Base-by-base conservation (phyloP, 2,888 invertebrate genomes). In the Gerris lacustris region DNA sequence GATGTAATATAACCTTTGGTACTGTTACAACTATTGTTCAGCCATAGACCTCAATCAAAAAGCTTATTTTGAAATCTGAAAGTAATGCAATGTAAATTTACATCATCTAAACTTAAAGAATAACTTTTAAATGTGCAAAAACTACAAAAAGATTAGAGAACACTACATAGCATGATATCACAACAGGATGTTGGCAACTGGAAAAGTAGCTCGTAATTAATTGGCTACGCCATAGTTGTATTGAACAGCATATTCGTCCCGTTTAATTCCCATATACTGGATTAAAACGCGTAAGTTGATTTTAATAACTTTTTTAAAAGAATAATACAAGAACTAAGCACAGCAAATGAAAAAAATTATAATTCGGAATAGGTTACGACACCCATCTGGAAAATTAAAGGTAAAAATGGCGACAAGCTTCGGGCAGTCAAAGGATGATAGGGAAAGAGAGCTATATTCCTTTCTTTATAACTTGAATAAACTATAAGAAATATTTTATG, bases 351-450 rank as follows among this genome's bases (percentile, higher is more conserved):
- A 31, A 31, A 4, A 31, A 31, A 31, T 31, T 31, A 31, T 31
- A 55, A 55, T 55, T 11, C 9, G 15, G 55, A 55, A 55, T 11
- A 55, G 55, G 55, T 55, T 55, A 55, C 55, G 55, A 55, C 9
- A 55, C 55, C 55, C 55, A 55, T 55, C 55, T 55, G 55, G 55
- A 11, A 55, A 55, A 55, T 55, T 11, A 15, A 55, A 55, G 55
- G 55, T 55, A 55, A 55, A 55, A 55, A 55, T 55, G 55, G 55
- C 55, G 55, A 55, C 55, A 55, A 55, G 55, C 55, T 55, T 55
- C 55, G 55, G 55, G 55, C 15, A 55, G 11, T 11, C 15, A 55
- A 15, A 15, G 15, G 55, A 15, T 11, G 55, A 11, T 15, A 55
- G 55, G 55, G 15, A 55, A 55, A 55, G 11, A 11, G 15, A 11